Base-by-base conservation (phyloP, 2,113 vertebrate genomes). In the Hydrolagus affinis region DNA sequence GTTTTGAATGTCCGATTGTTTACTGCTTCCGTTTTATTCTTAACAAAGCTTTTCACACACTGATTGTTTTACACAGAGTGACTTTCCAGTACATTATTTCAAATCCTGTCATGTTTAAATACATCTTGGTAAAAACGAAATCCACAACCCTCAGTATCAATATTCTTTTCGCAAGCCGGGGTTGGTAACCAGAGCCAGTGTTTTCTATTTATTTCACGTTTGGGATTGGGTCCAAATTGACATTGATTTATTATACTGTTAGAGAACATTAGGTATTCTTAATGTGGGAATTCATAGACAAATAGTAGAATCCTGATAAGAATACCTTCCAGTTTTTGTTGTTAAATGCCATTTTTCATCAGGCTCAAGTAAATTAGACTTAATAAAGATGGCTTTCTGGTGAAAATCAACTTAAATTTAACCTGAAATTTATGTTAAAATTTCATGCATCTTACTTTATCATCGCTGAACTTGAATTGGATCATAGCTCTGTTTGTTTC, bases 191-290 rank as follows among this genome's bases (percentile, higher is more conserved):
- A 66, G 30, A 83, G 60, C 62, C 23, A 25, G 64, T 80, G 60
- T 83, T 83, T n/a, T 68, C 62, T 68, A 83, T 83, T 83, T 83
- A 62, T 66, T 66, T 8, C 62, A 68, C 8, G 76, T 83, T 66
- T 83, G 64, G 78, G 78, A 83, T 60, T 66, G 60, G 7, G 78
- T 60, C 44, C 19, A 83, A 83, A 83, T 68, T 83, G 78, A 83
- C 78, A 68, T 19, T 83, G 78, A 83, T 83, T 83, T 66, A 83
- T 83, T 68, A 64, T 17, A 11, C 60, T 83, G 78, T 30, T 64
- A 68, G 23, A 83, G 62, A 11, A 28, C 78, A 83, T 83, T 83
- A 83, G 78, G 25, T 68, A 83, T 83, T 83, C 78, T 66, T 83
- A 83, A 83, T 62, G 32, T 17, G 64, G 62, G 78, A 32, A 60